Evolutionary conservation across 2,797 vertebrate species (phyloP).

Genomic region (Chaenodraco wilsoni): DNA sequence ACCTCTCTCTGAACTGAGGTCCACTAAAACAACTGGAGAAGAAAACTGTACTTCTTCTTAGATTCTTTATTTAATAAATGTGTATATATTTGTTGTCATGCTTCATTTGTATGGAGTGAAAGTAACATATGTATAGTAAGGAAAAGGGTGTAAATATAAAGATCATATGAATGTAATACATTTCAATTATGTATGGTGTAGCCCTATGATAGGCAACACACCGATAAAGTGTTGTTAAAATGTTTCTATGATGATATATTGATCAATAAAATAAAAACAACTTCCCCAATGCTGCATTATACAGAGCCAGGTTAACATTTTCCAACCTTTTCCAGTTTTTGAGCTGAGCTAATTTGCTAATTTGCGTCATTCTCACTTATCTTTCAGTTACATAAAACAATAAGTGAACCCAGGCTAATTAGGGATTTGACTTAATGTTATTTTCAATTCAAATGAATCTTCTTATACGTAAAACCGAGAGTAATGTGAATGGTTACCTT

Average conservation of each 20-base stretch:
- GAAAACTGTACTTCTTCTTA: neutral
- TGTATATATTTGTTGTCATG: neutral
- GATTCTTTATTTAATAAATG: neutral
- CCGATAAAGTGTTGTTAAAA: too few species aligned
- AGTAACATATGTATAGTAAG: neutral
- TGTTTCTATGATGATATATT: neutral
- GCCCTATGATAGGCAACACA: neutral
- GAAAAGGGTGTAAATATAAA: neutral
- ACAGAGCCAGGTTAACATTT: neutral
- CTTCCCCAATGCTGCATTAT: neutral
- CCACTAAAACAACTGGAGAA: conserved; percentile 12
- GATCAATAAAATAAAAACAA: neutral
- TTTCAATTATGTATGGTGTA: neutral
- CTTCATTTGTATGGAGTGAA: neutral
- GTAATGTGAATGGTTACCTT: neutral
- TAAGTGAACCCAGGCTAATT: too few species aligned
- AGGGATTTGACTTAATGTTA: too few species aligned
- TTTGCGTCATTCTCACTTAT: too few species aligned
- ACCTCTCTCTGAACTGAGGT: conserved; percentile 73
- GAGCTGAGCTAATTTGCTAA: neutral
- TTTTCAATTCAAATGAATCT: too few species aligned
- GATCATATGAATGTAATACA: neutral
- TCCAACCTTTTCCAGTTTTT: neutral
- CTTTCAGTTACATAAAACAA: too few species aligned
- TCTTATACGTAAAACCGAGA: neutral